Evolutionary conservation across 2,888 invertebrate species (phyloP).

Genomic region (Macrophya annulata): DNA sequence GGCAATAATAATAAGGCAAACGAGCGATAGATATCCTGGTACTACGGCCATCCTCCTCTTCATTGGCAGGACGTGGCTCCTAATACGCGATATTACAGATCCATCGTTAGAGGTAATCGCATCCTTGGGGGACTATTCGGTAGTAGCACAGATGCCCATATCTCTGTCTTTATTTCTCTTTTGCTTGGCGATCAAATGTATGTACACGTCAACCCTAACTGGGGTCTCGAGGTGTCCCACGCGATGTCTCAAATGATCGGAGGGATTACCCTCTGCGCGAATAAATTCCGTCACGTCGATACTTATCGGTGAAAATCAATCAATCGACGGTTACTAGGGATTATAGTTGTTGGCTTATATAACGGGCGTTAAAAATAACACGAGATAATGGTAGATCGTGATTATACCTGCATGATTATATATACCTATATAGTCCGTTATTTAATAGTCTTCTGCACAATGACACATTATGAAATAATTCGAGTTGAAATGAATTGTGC

Average conservation of each 20-base stretch:
- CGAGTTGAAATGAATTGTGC: background rate
- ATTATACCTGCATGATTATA: no score
- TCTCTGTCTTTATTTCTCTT: background rate
- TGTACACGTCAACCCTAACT: background rate
- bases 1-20: conserved; percentile 75
- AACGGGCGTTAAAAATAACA: background rate
- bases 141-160: conserved; percentile 66
- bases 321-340: conserved; percentile 10
- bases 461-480: background rate
- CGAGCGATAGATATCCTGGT: conserved; percentile 49
- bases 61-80: conserved; percentile 6
- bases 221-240: conserved; percentile 23
- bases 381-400: background rate
- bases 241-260: conserved; percentile 45
- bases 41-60: conserved; percentile 5
- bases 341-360: background rate
- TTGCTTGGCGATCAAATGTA: background rate
- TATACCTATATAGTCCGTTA: background rate
- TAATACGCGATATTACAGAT: conserved; percentile 53
- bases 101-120: conserved; percentile 70
- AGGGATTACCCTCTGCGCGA: conserved; percentile 8
- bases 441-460: background rate
- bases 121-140: conserved; percentile 77
- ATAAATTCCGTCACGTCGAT: conserved; percentile 37
- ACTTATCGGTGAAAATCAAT: conserved; percentile 37